Evolutionary conservation across 2,888 invertebrate species (phyloP), one percentile per base, ranked within the genome.

Genomic region (Alentia gelatinosa): DNA sequence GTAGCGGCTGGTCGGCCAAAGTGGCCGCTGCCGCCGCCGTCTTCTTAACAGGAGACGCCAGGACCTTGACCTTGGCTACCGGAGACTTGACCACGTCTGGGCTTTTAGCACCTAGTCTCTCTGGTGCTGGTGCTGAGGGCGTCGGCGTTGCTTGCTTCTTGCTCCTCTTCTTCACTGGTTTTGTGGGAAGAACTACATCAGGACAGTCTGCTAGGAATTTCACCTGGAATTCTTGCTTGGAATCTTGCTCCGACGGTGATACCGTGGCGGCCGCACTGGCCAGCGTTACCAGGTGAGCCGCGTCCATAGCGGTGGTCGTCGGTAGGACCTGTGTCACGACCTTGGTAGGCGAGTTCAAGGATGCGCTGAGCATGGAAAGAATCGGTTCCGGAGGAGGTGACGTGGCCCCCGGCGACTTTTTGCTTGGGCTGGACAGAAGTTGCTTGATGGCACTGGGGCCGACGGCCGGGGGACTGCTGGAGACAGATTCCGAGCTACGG

Each of bases 91-190:
- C 15, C 15, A 39, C 7, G 39, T 39, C 39, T 9, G 79, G 79
- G 79, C 79, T 79, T 15, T 5, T 39, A 9, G 23, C 7, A 0
- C 37, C 79, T 15, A 39, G 37, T 26, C 39, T 50, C 86, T 19
- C 86, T 26, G 47, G 42, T 7, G 86, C 86, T 0, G 86, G 86
- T 0, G 47, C 47, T 7, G 86, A 86, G 0, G 86, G 86, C 19
- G 86, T 86, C 1, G 86, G 86, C 1, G 30, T 86, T 19, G 86
- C 86, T 19, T 86, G 86, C 47, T 86, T 86, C 86, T 86, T 86
- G 30, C 86, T 42, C 19, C 30, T 40, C 47, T 35, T 86, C 33
- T 86, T 86, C 19, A 86, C 86, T 4, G 86, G 86, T 50, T 86
- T 86, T 0, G 86, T 23, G 7, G n/a, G 19, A 12, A 86, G 15